Evolutionary conservation across 2,888 invertebrate species (phyloP), one percentile per base, ranked within the genome.

Genomic region (Lepidocyrtinus sp.): DNA sequence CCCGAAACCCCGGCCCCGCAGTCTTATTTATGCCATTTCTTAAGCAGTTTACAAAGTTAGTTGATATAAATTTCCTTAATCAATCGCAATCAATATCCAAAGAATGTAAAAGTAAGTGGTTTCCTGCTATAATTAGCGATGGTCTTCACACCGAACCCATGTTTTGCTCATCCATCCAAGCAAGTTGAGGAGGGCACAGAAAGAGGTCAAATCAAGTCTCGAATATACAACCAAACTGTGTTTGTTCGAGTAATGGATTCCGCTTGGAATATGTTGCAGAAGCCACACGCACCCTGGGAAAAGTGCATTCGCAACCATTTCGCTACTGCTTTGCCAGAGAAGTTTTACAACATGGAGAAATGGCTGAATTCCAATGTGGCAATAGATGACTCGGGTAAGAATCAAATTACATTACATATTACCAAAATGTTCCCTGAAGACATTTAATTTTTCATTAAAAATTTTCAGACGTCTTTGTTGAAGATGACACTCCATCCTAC

Each of bases 161-260:
- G 97, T 89, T 98, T 95, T 90, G 97, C 97, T 89, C 97, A 98
- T 89, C 97, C 97, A n/a, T 97, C 97, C 17, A 97, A 97, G 3
- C 98, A 96, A 88, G 97, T 97, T 88, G 95, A 94, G 87, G 97
- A 97, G 88, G 94, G 93, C 87, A 94, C 95, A 0, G 96, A 96
- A 88, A 94, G 96, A 88, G 97, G 96, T 68, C 92, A 91, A 55
- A 97, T 98, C 89, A 97, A 97, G 90, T 97, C 97, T 1, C 92
- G 96, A 86, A 96, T 96, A 92, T 98, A 98, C 90, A 98, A 98
- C 90, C 98, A 98, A 90, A 95, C 97, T 94, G 97, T 96, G 12
- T 92, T 97, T 0, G 90, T 98, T 45, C 97, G 97, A 89, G 91
- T 97, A 83, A 94, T 97, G 12, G 96, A 97, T 89, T 94, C 96